Percentiles rank a stretch among this genome's conserved stretches.
These are phyloP conservation scores for Gryllus longicercus DNA, from an alignment of 2,888 invertebrate genomes.

Conservation along the genomic window DNA sequence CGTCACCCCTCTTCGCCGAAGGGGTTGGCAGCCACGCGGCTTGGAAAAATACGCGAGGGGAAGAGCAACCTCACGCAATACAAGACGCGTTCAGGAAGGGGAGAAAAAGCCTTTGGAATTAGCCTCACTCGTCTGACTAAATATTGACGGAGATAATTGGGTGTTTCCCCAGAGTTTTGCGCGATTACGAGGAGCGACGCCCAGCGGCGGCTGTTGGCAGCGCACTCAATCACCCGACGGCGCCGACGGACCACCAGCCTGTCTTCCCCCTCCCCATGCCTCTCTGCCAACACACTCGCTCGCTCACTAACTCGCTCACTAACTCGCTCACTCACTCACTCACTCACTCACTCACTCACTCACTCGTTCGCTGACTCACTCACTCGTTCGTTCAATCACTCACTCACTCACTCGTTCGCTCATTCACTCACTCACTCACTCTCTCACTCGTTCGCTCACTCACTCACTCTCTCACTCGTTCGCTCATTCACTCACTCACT, in stretches of 20 bases:
- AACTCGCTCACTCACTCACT: too few species aligned
- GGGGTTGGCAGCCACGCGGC: not conserved
- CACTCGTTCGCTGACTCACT: too few species aligned
- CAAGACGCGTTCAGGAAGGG: not conserved
- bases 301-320: too few species aligned
- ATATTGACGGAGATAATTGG: slow-evolving; percentile 1
- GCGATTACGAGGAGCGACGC: not conserved
- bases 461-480: too few species aligned
- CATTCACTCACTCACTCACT: too few species aligned
- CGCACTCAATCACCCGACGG: not conserved
- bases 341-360: too few species aligned
- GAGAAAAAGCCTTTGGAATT: slow-evolving; percentile 4
- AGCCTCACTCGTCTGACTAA: not conserved
- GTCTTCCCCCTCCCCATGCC: too few species aligned
- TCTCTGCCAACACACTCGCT: too few species aligned
- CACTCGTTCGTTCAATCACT: too few species aligned
- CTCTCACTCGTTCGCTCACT: too few species aligned
- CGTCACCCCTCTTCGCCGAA: not conserved
- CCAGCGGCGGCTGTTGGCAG: not conserved
- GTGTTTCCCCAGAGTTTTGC: not conserved
- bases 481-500: too few species aligned
- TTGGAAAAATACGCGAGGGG: slow-evolving; percentile 5
- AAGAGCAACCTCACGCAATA: not conserved
- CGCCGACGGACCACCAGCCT: not conserved
- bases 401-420: too few species aligned